Evolutionary conservation across 2,888 invertebrate genomes (phyloP).

Genomic region (Xestia xanthographa): DNA sequence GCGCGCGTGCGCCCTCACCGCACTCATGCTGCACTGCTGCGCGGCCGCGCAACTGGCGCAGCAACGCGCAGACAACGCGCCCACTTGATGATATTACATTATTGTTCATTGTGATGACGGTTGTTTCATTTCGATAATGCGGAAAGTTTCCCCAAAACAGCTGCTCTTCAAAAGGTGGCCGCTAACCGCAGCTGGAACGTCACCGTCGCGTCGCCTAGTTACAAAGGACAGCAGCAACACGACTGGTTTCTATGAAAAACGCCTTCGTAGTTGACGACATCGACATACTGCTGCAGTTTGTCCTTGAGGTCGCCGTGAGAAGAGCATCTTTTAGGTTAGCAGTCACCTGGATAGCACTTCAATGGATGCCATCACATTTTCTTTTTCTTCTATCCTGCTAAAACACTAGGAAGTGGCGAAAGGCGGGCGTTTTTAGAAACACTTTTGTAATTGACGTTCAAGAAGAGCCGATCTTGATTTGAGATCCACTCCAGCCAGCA

Average conservation of each 20-base stretch:
- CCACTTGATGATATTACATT: conserved; percentile 81
- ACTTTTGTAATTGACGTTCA: too few relatives aligned
- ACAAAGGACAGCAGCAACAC: background rate
- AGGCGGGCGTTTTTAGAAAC: too few relatives aligned
- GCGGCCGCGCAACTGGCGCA: conserved; percentile 96
- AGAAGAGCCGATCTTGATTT: too few relatives aligned
- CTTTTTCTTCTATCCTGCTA: too few relatives aligned
- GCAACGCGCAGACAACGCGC: conserved; percentile 76
- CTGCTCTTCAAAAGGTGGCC: background rate
- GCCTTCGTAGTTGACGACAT: too few relatives aligned
- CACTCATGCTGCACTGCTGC: conserved; percentile 98
- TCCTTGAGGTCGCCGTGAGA: too few relatives aligned
- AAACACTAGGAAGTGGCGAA: too few relatives aligned
- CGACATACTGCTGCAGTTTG: too few relatives aligned
- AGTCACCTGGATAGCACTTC: too few relatives aligned
- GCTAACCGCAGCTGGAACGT: background rate
- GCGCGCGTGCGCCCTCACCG: conserved; percentile 97
- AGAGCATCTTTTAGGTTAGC: too few relatives aligned
- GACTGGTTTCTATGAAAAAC: background rate
- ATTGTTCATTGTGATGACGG: conserved; percentile 72
- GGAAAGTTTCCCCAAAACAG: background rate
- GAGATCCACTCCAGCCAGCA: too few relatives aligned
- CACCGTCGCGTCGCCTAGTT: background rate
- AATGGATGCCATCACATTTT: too few relatives aligned
- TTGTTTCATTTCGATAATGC: conserved; percentile 60